Evolutionary conservation across 2,888 invertebrate genomes (phyloP), one percentile per base, ranked within the genome.

Genomic region (Scaptomyza caliginosa): DNA sequence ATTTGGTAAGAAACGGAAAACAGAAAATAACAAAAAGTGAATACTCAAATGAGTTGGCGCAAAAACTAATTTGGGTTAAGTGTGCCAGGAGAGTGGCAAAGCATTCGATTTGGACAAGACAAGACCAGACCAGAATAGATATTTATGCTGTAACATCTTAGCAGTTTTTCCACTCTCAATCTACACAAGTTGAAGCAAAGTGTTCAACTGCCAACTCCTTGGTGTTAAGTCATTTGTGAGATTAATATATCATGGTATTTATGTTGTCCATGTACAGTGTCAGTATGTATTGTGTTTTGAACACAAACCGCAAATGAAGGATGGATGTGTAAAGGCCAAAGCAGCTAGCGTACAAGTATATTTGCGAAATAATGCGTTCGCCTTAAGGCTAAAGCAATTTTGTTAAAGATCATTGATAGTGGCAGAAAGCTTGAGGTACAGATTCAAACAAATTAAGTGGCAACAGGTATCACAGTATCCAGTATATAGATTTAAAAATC

Each of bases 1-100:
- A 77, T 74, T 74, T 69, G 43, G n/a, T 59, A 52, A 39, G 46
- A 57, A 57, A 42, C 13, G 16, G 19, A 39, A 32, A 46, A 42
- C 13, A 23, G 19, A 39, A 32, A 46, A 32, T 13, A 10, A 43
- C 26, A 6, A 46, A 46, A 13, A 58, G 43, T 67, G 8, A 58
- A 48, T 36, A 17, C 45, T 36, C 26, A 49, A 42, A 45, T 74
- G 77, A 74, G 38, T 77, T 39, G 68, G 73, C 77, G 43, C 17
- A 46, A 71, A 66, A 21, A 16, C 11, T n/a, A 17, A 26, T 57
- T 57, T 51, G 57, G 50, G 45, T 34, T 36, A 46, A 46, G 30
- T 23, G 23, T 16, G 24, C 19, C 16, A 45, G 50, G 6, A 46
- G 42, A 38, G 36, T 55, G 24, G 43, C 43, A 30, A 21, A 26